Conservation (phyloP, 2,113 vertebrate species). For the Diadophis punctatus region DNA sequence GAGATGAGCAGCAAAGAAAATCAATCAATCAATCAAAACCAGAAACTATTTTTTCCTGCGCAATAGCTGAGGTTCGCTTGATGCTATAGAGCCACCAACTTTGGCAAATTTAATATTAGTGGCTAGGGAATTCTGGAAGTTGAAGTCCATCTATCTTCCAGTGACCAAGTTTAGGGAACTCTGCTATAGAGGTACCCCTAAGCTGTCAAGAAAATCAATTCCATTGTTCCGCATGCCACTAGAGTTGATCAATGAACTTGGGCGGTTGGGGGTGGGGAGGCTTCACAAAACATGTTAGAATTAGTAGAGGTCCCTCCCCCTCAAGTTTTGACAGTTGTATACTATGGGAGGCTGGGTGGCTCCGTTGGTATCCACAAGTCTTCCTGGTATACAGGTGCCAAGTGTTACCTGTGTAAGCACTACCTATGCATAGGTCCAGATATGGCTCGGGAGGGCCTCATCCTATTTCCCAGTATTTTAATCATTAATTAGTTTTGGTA, state of each 20-base stretch:
- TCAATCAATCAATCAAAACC: background rate
- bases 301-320: background rate
- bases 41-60: background rate
- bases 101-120: background rate
- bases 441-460: background rate
- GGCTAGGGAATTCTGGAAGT: background rate
- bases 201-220: background rate
- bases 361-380: background rate
- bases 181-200: background rate
- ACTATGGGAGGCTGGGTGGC: background rate
- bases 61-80: background rate
- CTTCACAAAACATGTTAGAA: background rate
- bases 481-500: background rate
- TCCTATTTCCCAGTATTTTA: background rate
- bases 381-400: background rate
- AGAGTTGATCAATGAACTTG: background rate
- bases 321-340: background rate
- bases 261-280: rapidly evolving
- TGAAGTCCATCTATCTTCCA: background rate
- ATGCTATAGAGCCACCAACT: background rate
- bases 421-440: background rate
- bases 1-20: background rate
- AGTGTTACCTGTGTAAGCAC: background rate
- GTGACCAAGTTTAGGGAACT: background rate
- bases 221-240: background rate